A percentile compares a stretch with the other conserved stretches of the same genome.
Evolutionary conservation across 1,140 invertebrate species (phyloP).

Genomic region (Pinna nobilis): DNA sequence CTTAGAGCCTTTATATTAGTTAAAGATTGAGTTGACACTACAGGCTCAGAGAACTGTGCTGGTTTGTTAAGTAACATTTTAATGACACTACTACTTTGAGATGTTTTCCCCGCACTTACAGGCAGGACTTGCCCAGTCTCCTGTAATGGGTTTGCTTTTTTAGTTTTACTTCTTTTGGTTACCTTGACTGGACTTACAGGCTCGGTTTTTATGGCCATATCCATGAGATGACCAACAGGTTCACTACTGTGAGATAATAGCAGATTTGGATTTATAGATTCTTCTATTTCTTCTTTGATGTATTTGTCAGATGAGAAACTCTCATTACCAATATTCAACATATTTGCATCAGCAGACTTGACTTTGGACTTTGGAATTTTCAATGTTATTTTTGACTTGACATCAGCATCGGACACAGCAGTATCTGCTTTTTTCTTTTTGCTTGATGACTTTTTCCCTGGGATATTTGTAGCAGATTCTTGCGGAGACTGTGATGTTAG

Average conservation of each 20-base stretch:
- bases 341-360: too few species aligned
- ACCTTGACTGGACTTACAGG: slow-evolving; percentile 8
- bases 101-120: neutral
- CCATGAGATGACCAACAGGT: slow-evolving; percentile 5
- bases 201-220: neutral
- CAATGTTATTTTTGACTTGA: too few species aligned
- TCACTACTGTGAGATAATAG: neutral
- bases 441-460: neutral
- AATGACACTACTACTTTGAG: slow-evolving; percentile 36
- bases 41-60: slow-evolving; percentile 33
- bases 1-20: slow-evolving; percentile 1
- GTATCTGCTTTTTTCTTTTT: too few species aligned
- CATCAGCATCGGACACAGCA: too few species aligned
- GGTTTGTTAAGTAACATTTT: slow-evolving; percentile 46
- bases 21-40: slow-evolving; percentile 30
- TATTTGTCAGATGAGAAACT: too few species aligned
- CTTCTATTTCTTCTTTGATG: slow-evolving; percentile 31
- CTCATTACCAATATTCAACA: too few species aligned
- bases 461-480: neutral
- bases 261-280: slow-evolving; percentile 7
- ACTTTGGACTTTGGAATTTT: too few species aligned
- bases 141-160: slow-evolving; percentile 19
- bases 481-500: too few species aligned
- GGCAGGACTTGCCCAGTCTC: slow-evolving; percentile 1
- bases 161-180: neutral